A percentile compares a stretch with the other conserved stretches of the same genome.
phyloP scores from a whole-genome alignment of 2,113 vertebrate genomes.

The Lipophrys pholis region DNA sequence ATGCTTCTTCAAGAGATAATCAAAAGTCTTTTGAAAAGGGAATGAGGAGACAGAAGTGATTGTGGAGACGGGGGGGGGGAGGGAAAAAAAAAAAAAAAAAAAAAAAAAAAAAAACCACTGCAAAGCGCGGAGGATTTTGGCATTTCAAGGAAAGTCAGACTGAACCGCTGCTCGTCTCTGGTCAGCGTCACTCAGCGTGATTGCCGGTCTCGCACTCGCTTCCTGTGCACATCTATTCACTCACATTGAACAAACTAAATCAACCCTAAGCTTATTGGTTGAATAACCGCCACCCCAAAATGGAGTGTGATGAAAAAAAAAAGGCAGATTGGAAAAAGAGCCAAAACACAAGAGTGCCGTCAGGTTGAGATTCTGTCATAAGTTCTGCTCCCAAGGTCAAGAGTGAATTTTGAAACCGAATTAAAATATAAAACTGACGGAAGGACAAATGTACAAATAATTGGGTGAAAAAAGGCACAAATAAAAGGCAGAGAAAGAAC shows the following conservation, averaged over 20 bases:
- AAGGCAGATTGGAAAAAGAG: neutral
- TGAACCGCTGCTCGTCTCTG: neutral
- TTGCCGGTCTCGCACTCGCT: neutral
- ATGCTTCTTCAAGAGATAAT: slow-evolving; percentile 61
- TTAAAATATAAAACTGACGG: neutral
- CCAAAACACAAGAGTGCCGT: neutral
- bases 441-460: too few species aligned
- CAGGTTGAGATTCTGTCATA: neutral
- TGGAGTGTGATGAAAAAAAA: neutral
- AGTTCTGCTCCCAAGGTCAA: neutral
- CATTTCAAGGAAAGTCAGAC: neutral
- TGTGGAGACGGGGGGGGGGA: slow-evolving; percentile 6
- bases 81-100: too few species aligned
- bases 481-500: neutral
- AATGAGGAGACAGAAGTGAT: slow-evolving; percentile 46
- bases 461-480: too few species aligned
- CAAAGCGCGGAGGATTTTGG: slow-evolving; percentile 10
- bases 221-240: neutral
- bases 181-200: neutral
- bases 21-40: slow-evolving; percentile 60
- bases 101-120: too few species aligned
- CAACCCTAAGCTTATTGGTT: neutral
- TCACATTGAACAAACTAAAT: neutral
- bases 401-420: neutral
- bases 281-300: neutral